A percentile compares a stretch with the other conserved stretches of the same genome.
These are phyloP conservation scores for Nymphalis urticae DNA, from an alignment of 2,888 invertebrate species.

Conservation along the genomic window DNA sequence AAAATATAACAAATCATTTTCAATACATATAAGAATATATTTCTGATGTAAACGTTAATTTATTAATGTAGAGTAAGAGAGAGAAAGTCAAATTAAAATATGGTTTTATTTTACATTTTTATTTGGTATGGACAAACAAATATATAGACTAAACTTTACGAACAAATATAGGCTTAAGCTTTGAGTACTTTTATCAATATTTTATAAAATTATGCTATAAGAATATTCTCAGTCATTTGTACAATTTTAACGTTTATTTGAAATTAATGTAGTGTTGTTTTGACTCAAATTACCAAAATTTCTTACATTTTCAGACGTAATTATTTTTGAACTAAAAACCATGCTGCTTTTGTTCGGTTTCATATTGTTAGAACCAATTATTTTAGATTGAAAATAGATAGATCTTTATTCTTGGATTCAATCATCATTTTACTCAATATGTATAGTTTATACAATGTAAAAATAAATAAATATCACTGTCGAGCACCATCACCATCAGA, in stretches of 20 bases:
- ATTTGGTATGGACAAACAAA: too few species aligned
- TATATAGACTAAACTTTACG: too few species aligned
- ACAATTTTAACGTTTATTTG: too few species aligned
- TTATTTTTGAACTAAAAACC: neutral
- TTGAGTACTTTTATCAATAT: too few species aligned
- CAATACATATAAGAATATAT: neutral
- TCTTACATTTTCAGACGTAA: neutral
- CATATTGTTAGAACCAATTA: too few species aligned
- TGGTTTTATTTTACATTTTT: too few species aligned
- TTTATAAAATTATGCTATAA: too few species aligned
- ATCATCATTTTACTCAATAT: too few species aligned
- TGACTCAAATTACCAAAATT: neutral
- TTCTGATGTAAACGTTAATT: neutral
- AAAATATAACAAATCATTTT: conserved; percentile 3
- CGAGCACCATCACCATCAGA: conserved; percentile 8
- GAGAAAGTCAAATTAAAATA: too few species aligned
- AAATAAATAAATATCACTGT: conserved; percentile 1
- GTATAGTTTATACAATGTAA: neutral
- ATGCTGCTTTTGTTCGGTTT: too few species aligned
- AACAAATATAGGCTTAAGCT: too few species aligned
- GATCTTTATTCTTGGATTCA: neutral
- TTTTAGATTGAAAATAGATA: neutral
- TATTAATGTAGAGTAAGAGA: neutral
- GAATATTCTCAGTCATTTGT: too few species aligned
- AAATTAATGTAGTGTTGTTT: neutral